These are phyloP conservation scores for Dromiciops gliroides DNA, from an alignment of 2,113 vertebrate species.

Conservation along the genomic window DNA sequence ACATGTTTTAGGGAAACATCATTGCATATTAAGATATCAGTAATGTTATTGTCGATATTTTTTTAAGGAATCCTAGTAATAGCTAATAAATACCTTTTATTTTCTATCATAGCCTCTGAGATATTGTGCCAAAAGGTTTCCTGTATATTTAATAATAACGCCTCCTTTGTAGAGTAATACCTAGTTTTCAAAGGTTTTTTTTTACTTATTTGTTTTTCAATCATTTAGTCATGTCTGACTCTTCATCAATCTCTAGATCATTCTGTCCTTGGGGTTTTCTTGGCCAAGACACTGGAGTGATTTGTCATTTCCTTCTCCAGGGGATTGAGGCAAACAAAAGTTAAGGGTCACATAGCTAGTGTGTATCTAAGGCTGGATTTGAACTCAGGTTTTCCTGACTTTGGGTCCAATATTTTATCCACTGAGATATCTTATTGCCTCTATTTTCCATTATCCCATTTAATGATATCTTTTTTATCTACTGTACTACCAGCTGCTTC, in stretches of 20 bases:
- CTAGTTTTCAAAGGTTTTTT: conserved; percentile 23
- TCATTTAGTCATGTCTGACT: not conserved
- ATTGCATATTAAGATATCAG: conserved; percentile 14
- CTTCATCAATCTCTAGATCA: not conserved
- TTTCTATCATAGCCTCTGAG: conserved; percentile 4
- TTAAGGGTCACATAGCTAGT: too few species aligned
- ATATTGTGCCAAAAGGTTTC: conserved; percentile 22
- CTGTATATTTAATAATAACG: conserved; percentile 32
- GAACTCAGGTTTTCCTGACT: too few species aligned
- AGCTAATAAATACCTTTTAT: conserved; percentile 36
- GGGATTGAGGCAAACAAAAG: too few species aligned
- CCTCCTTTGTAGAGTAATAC: conserved; percentile 11
- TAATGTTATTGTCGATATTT: conserved; percentile 29
- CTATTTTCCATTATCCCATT: too few species aligned
- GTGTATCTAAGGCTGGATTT: too few species aligned
- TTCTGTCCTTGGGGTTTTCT: not conserved
- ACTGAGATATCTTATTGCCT: too few species aligned
- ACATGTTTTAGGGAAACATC: conserved; percentile 26
- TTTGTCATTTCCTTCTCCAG: too few species aligned
- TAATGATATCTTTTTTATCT: not conserved
- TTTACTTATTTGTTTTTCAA: not conserved
- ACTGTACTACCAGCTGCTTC: not conserved
- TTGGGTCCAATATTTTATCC: too few species aligned
- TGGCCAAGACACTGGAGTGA: not conserved
- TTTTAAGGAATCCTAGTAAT: conserved; percentile 44